Conservation (phyloP, 2,888 invertebrate species). For the Lordiphosa andalusiaca region DNA sequence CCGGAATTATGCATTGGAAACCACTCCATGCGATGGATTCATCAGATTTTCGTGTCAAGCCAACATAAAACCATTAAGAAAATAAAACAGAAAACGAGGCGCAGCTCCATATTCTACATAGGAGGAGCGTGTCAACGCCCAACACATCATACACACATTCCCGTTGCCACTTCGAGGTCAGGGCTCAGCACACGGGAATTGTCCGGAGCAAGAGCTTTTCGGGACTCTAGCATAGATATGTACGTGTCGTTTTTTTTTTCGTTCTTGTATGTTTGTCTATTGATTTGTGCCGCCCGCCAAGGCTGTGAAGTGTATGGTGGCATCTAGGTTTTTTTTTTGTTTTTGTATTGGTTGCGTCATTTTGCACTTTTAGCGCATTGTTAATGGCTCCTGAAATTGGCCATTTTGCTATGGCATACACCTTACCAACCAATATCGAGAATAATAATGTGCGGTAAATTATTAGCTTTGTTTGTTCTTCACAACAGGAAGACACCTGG, state of each 20-base stretch:
- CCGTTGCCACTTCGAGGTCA: constrained; percentile 38
- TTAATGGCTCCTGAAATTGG: constrained; percentile 45
- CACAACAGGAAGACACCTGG: constrained; percentile 37
- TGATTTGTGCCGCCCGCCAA: constrained; percentile 29
- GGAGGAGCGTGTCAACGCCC: constrained; percentile 52
- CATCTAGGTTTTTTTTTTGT: background rate
- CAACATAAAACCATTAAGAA: constrained; percentile 72
- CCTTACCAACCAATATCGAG: background rate
- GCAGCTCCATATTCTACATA: constrained; percentile 35
- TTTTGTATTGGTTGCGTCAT: constrained; percentile 58
- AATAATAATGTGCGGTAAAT: constrained; percentile 22
- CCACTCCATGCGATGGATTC: constrained; percentile 32
- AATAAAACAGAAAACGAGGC: constrained; percentile 40
- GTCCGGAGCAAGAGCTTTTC: constrained; percentile 40
- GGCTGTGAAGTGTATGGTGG: constrained; percentile 22
- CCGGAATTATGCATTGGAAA: constrained; percentile 58
- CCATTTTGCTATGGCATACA: constrained; percentile 29
- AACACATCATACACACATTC: constrained; percentile 8
- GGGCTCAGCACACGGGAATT: constrained; percentile 49
- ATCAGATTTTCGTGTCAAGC: constrained; percentile 53
- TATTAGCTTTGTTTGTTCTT: constrained; percentile 40
- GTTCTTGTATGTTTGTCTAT: constrained; percentile 28
- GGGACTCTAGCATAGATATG: constrained; percentile 40
- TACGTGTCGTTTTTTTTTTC: background rate
- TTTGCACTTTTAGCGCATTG: constrained; percentile 51